These are phyloP conservation scores for Euplagia quadripunctaria DNA, from an alignment of 2,888 invertebrate genomes.

Conservation along the genomic window DNA sequence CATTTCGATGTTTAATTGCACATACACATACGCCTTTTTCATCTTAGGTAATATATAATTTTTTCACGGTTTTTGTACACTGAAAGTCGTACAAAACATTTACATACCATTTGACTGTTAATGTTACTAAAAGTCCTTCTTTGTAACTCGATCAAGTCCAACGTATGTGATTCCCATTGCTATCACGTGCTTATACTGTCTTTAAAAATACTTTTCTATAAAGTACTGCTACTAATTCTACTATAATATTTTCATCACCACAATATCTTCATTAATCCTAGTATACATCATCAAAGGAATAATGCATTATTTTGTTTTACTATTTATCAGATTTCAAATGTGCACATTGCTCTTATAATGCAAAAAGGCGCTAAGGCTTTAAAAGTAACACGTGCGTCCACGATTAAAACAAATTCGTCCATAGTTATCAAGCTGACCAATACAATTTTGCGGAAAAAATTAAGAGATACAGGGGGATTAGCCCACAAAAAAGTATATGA, in stretches of 20 bases:
- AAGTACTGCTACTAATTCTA: too few species aligned
- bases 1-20: too few species aligned
- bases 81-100: too few species aligned
- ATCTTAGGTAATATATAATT: too few species aligned
- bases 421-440: slow-evolving; percentile 40
- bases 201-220: too few species aligned
- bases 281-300: neutral
- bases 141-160: neutral
- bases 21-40: too few species aligned
- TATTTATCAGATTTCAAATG: neutral
- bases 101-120: too few species aligned
- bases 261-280: neutral
- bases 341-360: slow-evolving; percentile 37
- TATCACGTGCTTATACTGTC: too few species aligned
- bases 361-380: slow-evolving; percentile 33
- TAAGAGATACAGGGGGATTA: slow-evolving; percentile 60
- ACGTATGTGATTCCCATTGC: neutral
- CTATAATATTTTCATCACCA: neutral
- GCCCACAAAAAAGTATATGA: slow-evolving; percentile 72
- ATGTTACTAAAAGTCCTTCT: neutral
- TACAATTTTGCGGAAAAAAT: slow-evolving; percentile 39
- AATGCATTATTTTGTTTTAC: neutral
- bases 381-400: neutral
- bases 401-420: slow-evolving; percentile 7
- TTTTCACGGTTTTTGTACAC: too few species aligned